Percentiles rank a stretch among this genome's conserved stretches.
These are phyloP conservation scores for Oceanodroma tethys DNA, from an alignment of 2,113 vertebrate species.

Conservation along the genomic window DNA sequence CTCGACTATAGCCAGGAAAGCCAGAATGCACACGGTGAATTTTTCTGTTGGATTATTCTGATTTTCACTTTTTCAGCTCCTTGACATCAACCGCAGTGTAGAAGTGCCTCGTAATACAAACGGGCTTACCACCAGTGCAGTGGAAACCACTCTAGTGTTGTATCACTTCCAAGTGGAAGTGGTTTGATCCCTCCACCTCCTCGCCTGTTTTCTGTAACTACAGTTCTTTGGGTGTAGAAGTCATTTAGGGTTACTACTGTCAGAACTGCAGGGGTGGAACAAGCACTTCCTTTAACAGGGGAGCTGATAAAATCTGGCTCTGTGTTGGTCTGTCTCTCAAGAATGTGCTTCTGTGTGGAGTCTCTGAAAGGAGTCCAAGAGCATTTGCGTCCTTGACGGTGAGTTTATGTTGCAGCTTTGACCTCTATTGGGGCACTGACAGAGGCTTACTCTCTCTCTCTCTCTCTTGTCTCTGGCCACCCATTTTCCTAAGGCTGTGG, in stretches of 20 bases:
- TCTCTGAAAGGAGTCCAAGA: not conserved
- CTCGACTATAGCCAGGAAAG: not conserved
- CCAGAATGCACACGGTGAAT: not conserved
- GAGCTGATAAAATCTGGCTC: not conserved
- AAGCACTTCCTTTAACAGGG: not conserved
- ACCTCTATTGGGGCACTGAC: not conserved
- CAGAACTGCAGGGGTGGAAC: not conserved
- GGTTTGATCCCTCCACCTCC: not conserved
- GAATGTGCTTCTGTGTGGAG: not conserved
- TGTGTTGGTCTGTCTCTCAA: not conserved
- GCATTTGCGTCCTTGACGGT: not conserved
- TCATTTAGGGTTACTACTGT: not conserved
- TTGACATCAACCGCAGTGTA: not conserved
- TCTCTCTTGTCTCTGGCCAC: not conserved
- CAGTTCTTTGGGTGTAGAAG: not conserved
- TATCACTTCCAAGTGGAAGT: not conserved
- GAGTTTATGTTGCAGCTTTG: not conserved
- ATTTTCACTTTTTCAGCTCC: not conserved
- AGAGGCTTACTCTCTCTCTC: not conserved
- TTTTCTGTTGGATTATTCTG: not conserved
- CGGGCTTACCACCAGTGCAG: not conserved
- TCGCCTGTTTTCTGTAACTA: rapidly evolving
- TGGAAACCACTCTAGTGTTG: not conserved
- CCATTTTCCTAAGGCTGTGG: not conserved
- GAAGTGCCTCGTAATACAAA: not conserved